Evolutionary conservation across 2,888 invertebrate species (phyloP), one percentile per base, ranked within the genome.

Genomic region (Mesoligia furuncula): DNA sequence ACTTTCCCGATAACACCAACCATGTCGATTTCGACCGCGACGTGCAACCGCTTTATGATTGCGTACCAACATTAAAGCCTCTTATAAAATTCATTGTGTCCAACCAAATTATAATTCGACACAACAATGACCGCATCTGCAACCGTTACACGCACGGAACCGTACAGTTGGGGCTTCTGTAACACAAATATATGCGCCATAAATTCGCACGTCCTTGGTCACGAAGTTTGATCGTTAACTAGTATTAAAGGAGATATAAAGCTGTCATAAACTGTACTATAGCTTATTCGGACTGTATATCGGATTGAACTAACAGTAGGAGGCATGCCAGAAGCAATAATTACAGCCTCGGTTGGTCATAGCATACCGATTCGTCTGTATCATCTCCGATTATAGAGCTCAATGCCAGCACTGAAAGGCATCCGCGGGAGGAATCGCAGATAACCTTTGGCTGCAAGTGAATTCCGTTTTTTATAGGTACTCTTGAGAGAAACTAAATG

Each of bases 381-480:
- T 92, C 91, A 90, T 87, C 84, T 87, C 81, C 90, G 86, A 94
- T 94, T 94, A 93, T 94, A 91, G 92, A 91, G 85, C 81, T 88
- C 90, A 88, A 83, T 89, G 87, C 89, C 89, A 85, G 92, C 87
- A 92, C 94, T 94, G 91, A 92, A 88, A 75, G 73, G 78, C 86
- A 85, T 84, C 85, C 90, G 92, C 90, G 91, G 88, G 79, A 89
- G 85, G 93, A 94, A 95, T 94, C 84, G 87, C 85, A 90, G 93
- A 95, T 94, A 93, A 90, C 91, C 90, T 91, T 90, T 90, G 86
- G 85, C 87, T 88, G 89, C 80, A 85, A 90, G 85, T 87, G 85
- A 92, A 91, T 92, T 90, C 86, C 88, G 87, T 92, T 91, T 93
- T 90, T 85, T 90, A 85, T 88, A 87, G 88, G n/a, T n/a, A n/a